A percentile compares a stretch with the other conserved stretches of the same genome.
phyloP scores from a whole-genome alignment of 2,797 vertebrate genomes.

The Carapus acus region DNA sequence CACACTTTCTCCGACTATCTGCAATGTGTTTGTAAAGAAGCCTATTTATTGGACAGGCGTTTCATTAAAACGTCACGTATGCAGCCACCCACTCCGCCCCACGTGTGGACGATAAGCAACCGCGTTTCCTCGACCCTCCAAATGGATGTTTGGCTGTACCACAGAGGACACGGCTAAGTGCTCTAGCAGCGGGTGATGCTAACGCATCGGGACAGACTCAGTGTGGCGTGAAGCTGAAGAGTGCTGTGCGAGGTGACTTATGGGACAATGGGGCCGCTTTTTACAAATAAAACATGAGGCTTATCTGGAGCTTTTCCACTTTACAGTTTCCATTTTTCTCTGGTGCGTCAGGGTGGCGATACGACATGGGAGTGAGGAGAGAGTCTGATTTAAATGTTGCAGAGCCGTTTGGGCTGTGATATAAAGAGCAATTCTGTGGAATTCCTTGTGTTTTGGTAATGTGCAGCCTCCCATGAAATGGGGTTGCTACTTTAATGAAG shows the following conservation, averaged over 20 bases:
- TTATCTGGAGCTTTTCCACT: slow-evolving; percentile 66
- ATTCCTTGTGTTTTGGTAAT: slow-evolving; percentile 8
- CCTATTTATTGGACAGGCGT: slow-evolving; percentile 57
- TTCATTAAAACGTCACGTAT: slow-evolving; percentile 51
- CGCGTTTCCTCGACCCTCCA: slow-evolving; percentile 67
- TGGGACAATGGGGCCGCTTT: slow-evolving; percentile 80
- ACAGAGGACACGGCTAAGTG: slow-evolving; percentile 79
- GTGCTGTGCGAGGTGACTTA: slow-evolving; percentile 77
- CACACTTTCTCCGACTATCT: slow-evolving; percentile 25
- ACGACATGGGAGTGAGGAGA: slow-evolving; percentile 16
- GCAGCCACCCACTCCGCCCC: slow-evolving; percentile 33
- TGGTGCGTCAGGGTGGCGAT: slow-evolving; percentile 53
- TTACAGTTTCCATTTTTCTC: slow-evolving; percentile 62
- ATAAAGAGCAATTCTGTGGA: slow-evolving; percentile 26
- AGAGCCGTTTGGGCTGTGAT: slow-evolving; percentile 39
- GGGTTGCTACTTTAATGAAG: neutral
- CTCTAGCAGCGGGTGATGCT: slow-evolving; percentile 69
- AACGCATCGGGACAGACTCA: slow-evolving; percentile 69
- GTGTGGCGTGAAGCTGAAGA: slow-evolving; percentile 74
- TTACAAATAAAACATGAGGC: slow-evolving; percentile 79
- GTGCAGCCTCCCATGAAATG: neutral
- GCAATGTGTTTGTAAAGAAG: slow-evolving; percentile 49
- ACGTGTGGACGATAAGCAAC: slow-evolving; percentile 60
- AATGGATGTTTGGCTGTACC: slow-evolving; percentile 72
- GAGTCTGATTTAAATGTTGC: slow-evolving; percentile 50